Evolutionary conservation across 2,113 vertebrate genomes (phyloP).

Genomic region (Sigmodon hispidus): DNA sequence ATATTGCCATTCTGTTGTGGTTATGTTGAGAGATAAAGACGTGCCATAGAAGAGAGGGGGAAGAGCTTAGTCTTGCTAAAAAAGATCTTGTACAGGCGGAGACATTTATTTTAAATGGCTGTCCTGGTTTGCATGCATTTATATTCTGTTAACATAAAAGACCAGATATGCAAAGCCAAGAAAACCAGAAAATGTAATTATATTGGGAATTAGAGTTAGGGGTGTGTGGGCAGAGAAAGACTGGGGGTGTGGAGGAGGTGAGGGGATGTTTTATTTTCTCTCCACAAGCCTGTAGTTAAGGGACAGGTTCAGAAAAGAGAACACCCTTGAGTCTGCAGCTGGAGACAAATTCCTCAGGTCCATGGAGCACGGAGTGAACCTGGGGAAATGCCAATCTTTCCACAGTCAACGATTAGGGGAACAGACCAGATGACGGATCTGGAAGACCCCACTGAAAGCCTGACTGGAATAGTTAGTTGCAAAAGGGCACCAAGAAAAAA

Average conservation of each 20-base stretch:
- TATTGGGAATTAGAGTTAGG: background rate
- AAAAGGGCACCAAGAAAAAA: constrained; percentile 57
- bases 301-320: constrained; percentile 51
- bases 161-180: background rate
- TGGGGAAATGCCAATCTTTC: constrained; percentile 53
- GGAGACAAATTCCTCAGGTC: constrained; percentile 74
- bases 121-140: background rate
- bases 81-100: background rate
- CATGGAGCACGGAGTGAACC: constrained; percentile 43
- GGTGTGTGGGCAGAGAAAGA: background rate
- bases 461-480: constrained; percentile 47
- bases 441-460: constrained; percentile 54
- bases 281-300: constrained; percentile 19
- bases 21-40: constrained; percentile 11
- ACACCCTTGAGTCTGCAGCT: background rate
- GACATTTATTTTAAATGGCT: constrained; percentile 16
- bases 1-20: constrained; percentile 49
- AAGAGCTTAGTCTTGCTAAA: constrained; percentile 21
- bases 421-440: background rate
- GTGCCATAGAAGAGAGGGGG: background rate
- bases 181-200: background rate
- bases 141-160: constrained; percentile 30
- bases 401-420: constrained; percentile 59
- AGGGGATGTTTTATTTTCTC: background rate
- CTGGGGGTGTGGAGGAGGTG: too few species aligned